Base-by-base conservation (phyloP, 2,888 invertebrate species). In the Teleogryllus oceanicus region DNA sequence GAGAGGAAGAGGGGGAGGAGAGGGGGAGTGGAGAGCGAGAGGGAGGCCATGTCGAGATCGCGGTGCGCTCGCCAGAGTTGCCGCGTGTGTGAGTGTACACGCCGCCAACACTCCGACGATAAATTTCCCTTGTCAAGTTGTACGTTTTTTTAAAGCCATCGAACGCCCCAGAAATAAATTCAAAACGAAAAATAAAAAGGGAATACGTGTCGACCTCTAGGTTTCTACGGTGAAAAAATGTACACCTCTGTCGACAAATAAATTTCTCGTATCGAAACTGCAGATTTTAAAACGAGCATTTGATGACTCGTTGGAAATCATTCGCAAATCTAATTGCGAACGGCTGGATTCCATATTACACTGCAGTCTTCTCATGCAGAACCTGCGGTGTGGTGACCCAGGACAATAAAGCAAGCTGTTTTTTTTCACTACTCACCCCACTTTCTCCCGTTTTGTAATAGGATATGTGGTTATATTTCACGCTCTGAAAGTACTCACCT, bases 51-150 rank as follows among this genome's bases (percentile, higher is more conserved):
- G 62, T 62, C 62, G 37, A 37, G 37, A 62, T n/a, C 13, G 62
- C 13, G 62, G 62, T 62, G 13, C 62, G n/a, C 13, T n/a, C 62
- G n/a, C 62, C 13, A 62, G 16, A 62, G 13, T 62, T 62, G 62
- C 16, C 62, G 62, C 62, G n/a, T 62, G 62, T 62, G 62, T 62
- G 62, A 18, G 62, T 62, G 62, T 62, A 62, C n/a, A 62, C n/a
- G 62, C 62, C n/a, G 62, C 62, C 62, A 62, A 62, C 62, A 62
- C 62, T n/a, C 62, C 62, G 62, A 62, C 62, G n/a, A 62, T 62
- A 62, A 62, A 62, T 62, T 62, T 62, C 62, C 62, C 62, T 62
- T n/a, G 62, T 13, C 13, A 62, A 62, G 62, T 62, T 62, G 62
- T 62, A 62, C 62, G 62, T 62, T 62, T 62, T 37, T 37, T 62